Conservation (phyloP, 2,888 invertebrate genomes). For the Cremastinae sp. region DNA sequence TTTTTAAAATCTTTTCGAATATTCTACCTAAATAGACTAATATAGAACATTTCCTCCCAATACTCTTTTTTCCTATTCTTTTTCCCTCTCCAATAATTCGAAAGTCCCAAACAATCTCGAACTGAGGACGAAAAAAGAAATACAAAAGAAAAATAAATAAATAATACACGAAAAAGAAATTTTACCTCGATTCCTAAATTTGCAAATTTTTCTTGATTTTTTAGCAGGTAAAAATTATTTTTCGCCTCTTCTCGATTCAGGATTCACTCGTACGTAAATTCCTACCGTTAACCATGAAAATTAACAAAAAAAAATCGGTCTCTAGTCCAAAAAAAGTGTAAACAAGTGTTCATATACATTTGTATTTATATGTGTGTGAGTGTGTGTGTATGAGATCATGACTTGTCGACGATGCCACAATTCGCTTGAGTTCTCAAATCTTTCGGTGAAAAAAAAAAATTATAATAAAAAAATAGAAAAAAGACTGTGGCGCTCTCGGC, state of each 20-base stretch:
- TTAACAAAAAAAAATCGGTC: conserved; percentile 64
- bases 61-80: conserved; percentile 20
- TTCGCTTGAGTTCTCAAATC: conserved; percentile 26
- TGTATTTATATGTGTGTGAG: conserved; percentile 47
- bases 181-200: no score
- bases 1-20: conserved; percentile 61
- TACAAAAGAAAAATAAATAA: no score
- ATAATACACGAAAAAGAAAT: no score
- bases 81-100: neutral
- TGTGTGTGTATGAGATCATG: conserved; percentile 68
- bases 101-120: neutral
- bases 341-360: conserved; percentile 57
- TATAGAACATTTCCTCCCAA: conserved; percentile 42
- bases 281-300: conserved; percentile 51
- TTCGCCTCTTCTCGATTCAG: no score
- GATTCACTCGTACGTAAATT: neutral
- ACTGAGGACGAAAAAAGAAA: neutral
- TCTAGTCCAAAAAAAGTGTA: conserved; percentile 56
- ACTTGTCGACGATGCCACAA: conserved; percentile 62
- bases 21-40: conserved; percentile 64
- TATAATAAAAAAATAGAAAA: conserved; percentile 14
- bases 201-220: no score
- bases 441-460: conserved; percentile 4
- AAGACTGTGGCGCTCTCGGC: conserved; percentile 35
- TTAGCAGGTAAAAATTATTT: no score